phyloP scores from a whole-genome alignment of 2,113 vertebrate genomes.

The Bubalus kerabau region DNA sequence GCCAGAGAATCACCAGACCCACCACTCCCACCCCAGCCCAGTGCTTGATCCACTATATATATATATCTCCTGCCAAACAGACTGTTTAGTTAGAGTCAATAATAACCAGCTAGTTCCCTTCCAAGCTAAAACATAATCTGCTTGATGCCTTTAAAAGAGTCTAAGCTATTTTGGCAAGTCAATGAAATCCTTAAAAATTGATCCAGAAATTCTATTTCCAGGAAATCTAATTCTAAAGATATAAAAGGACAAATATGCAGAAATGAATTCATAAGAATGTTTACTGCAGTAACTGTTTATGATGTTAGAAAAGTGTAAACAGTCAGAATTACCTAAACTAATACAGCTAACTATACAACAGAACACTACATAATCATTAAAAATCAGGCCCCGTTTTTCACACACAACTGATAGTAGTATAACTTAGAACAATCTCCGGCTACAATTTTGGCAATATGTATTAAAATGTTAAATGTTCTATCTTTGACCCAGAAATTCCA shows the following conservation, averaged over 20 bases:
- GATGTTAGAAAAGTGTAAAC: background rate
- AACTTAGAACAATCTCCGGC: background rate
- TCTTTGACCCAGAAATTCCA: background rate
- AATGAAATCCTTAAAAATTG: background rate
- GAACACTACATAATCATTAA: background rate
- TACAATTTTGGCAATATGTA: background rate
- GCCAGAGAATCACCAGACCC: background rate
- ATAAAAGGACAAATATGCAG: background rate
- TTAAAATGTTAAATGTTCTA: background rate
- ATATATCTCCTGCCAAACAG: background rate
- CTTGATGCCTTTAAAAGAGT: background rate
- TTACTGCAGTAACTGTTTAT: background rate
- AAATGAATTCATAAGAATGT: background rate
- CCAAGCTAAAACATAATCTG: background rate
- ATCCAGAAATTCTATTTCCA: background rate
- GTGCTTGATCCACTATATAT: background rate
- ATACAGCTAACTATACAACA: background rate
- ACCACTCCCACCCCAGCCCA: background rate
- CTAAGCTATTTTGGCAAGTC: background rate
- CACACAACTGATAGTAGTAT: background rate
- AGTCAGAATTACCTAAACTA: background rate
- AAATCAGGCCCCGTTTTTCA: background rate
- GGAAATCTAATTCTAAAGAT: background rate
- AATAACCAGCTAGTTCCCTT: background rate
- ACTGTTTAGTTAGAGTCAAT: background rate